A percentile compares a stretch with the other conserved stretches of the same genome.
These are phyloP conservation scores for Drosophila heteroneura DNA, from an alignment of 2,888 invertebrate species.

Conservation along the genomic window DNA sequence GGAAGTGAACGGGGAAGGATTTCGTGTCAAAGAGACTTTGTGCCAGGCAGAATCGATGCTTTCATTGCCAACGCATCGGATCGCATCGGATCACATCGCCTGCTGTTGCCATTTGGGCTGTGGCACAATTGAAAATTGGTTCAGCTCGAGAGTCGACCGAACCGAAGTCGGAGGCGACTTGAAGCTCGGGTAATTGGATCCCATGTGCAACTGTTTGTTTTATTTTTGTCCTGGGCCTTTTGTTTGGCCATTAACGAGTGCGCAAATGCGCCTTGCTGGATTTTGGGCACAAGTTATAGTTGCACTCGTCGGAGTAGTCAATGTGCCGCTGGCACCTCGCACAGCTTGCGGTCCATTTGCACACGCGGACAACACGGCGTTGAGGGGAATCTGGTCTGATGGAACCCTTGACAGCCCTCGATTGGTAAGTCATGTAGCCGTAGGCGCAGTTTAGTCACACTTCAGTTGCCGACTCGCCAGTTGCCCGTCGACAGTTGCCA, in stretches of 20 bases:
- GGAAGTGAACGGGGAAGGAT: slow-evolving; percentile 12
- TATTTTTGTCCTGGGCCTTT: slow-evolving; percentile 25
- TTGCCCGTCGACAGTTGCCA: slow-evolving; percentile 12
- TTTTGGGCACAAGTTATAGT: slow-evolving; percentile 35
- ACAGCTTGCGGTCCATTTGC: slow-evolving; percentile 69
- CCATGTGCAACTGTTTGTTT: slow-evolving; percentile 75
- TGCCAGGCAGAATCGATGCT: slow-evolving; percentile 34
- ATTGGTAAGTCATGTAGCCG: slow-evolving; percentile 39
- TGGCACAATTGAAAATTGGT: slow-evolving; percentile 75
- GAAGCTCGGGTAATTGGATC: slow-evolving; percentile 69
- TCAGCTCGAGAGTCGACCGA: slow-evolving; percentile 35
- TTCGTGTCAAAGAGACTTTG: slow-evolving; percentile 59
- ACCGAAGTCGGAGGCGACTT: slow-evolving; percentile 12
- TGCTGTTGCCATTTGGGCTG: slow-evolving; percentile 70
- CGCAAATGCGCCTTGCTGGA: slow-evolving; percentile 41
- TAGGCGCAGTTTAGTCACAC: slow-evolving; percentile 73
- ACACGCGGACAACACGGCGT: not conserved
- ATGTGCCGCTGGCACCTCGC: slow-evolving; percentile 50
- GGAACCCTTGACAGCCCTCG: slow-evolving; percentile 1
- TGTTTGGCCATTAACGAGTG: slow-evolving; percentile 60
- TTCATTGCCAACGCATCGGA: slow-evolving; percentile 39
- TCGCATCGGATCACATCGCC: slow-evolving; percentile 45
- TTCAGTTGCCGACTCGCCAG: slow-evolving; percentile 46
- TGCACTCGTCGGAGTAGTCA: slow-evolving; percentile 1
- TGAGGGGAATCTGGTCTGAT: not conserved